Evolutionary conservation across 2,797 vertebrate species (phyloP).

Genomic region (Anguilla obscura): DNA sequence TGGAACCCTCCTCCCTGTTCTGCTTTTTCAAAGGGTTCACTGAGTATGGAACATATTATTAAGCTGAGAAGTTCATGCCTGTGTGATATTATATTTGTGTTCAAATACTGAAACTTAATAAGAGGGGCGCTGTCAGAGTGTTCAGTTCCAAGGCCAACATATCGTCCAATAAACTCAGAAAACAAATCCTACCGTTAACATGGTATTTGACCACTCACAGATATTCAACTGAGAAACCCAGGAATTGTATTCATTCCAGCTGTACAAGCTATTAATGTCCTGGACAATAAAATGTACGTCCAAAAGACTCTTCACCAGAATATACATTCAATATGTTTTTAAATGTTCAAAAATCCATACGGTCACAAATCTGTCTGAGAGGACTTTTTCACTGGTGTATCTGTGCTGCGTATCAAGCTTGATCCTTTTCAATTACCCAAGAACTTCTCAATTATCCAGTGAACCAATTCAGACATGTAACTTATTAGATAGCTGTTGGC

Average conservation of each 20-base stretch:
- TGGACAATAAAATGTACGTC: constrained; percentile 16
- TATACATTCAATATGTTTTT: neutral
- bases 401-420: neutral
- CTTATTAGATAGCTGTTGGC: neutral
- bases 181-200: constrained; percentile 27
- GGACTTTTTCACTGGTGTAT: neutral
- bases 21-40: neutral
- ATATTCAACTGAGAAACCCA: constrained; percentile 11
- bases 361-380: neutral
- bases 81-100: constrained; percentile 32
- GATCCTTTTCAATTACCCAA: neutral
- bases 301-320: constrained; percentile 6
- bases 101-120: constrained; percentile 18
- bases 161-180: constrained; percentile 26
- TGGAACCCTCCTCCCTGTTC: neutral
- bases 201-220: constrained; percentile 14
- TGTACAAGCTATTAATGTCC: constrained; percentile 15
- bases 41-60: constrained; percentile 29
- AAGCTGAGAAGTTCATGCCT: constrained; percentile 11
- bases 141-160: constrained; percentile 35
- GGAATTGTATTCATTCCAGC: constrained; percentile 1
- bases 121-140: constrained; percentile 3
- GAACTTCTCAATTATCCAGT: neutral
- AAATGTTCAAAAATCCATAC: constrained; percentile 22
- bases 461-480: neutral